These are phyloP conservation scores for Malurus cyaneus DNA, from an alignment of 2,113 vertebrate species.

Conservation along the genomic window DNA sequence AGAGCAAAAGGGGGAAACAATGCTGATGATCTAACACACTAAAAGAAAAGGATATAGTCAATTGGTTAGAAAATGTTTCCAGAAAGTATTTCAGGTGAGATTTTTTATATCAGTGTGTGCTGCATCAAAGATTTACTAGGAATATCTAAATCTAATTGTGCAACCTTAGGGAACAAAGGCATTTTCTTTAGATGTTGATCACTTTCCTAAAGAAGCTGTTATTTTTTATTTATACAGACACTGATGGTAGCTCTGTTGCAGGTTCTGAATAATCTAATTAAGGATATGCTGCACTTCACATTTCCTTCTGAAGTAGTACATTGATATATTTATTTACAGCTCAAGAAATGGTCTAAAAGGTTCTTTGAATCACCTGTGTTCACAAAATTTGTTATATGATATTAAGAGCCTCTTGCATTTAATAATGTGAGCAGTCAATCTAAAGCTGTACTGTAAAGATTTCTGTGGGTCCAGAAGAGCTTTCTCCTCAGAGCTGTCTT, in stretches of 20 bases:
- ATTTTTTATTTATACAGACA: slow-evolving; percentile 64
- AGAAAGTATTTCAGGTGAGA: not conserved
- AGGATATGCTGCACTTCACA: slow-evolving; percentile 35
- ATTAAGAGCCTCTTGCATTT: slow-evolving; percentile 59
- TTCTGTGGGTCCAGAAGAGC: not conserved
- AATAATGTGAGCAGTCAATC: slow-evolving; percentile 60
- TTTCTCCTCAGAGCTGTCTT: not conserved
- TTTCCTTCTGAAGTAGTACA: slow-evolving; percentile 46
- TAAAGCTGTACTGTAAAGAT: not conserved
- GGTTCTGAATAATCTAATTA: slow-evolving; percentile 61
- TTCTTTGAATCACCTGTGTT: slow-evolving; percentile 59
- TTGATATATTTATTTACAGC: slow-evolving; percentile 53
- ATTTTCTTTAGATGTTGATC: slow-evolving; percentile 45
- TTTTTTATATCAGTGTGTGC: slow-evolving; percentile 23
- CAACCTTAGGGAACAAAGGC: slow-evolving; percentile 25
- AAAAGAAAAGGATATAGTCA: not conserved
- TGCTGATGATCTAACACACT: not conserved
- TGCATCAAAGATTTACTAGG: slow-evolving; percentile 6
- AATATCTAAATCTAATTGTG: slow-evolving; percentile 40
- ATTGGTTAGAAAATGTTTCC: not conserved
- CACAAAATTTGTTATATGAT: slow-evolving; percentile 34
- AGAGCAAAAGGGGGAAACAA: not conserved
- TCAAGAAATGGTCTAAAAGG: slow-evolving; percentile 65
- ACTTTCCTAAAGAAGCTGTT: slow-evolving; percentile 47
- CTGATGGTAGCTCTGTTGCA: slow-evolving; percentile 42